These are phyloP conservation scores for Ailurus styani DNA, from an alignment of 2,113 vertebrate species.

Conservation along the genomic window DNA sequence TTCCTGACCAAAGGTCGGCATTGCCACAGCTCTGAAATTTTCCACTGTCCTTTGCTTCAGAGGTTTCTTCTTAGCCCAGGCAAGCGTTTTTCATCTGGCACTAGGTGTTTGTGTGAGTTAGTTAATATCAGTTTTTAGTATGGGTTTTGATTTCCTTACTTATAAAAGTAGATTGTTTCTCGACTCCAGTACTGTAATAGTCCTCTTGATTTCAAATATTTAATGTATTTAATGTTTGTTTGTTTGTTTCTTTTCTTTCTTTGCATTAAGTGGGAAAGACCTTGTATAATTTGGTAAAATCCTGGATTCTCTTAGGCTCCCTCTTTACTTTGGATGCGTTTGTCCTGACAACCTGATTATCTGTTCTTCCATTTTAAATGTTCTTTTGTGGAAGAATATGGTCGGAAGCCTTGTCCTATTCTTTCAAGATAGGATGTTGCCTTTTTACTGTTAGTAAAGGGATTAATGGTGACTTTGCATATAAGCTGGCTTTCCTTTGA, in stretches of 20 bases:
- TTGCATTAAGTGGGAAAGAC: constrained; percentile 60
- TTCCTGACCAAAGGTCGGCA: not conserved
- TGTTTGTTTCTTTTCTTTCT: constrained; percentile 60
- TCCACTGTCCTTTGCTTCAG: constrained; percentile 14
- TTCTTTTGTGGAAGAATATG: constrained; percentile 59
- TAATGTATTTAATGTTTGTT: no score
- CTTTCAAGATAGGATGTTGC: not conserved
- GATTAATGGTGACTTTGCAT: not conserved
- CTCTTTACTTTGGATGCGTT: constrained; percentile 68
- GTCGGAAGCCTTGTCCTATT: constrained; percentile 40
- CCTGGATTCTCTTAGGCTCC: constrained; percentile 67
- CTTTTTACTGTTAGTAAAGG: constrained; percentile 38
- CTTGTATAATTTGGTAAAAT: constrained; percentile 75
- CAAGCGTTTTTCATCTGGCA: constrained; percentile 39
- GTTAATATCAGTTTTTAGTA: constrained; percentile 1
- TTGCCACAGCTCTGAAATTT: constrained; percentile 50
- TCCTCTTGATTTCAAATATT: constrained; percentile 53
- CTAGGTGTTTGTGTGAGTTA: not conserved
- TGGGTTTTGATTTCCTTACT: constrained; percentile 22
- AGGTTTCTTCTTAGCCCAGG: constrained; percentile 34
- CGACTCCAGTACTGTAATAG: constrained; percentile 30
- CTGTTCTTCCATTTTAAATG: constrained; percentile 63
- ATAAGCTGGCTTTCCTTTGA: not conserved
- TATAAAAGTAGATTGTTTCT: constrained; percentile 31
- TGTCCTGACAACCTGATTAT: constrained; percentile 56